Percentiles rank a stretch among this genome's conserved stretches.
Conservation (phyloP, 2,113 vertebrate genomes). For the Platysternon megacephalum region DNA sequence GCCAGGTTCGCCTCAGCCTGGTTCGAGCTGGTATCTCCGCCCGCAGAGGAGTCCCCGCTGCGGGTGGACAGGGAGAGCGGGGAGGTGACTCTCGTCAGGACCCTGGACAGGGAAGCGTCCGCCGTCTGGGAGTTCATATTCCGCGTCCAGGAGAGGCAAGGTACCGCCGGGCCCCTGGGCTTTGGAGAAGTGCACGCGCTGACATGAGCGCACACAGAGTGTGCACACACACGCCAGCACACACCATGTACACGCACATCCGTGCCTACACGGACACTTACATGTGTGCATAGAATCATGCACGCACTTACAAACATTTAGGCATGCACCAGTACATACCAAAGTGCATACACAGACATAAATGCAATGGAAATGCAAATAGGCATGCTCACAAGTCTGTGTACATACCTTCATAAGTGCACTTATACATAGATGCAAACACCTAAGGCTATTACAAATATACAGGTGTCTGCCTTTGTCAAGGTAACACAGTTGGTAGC, state of each 20-base stretch:
- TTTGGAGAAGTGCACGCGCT: neutral
- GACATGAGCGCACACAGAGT: neutral
- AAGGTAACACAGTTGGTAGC: neutral
- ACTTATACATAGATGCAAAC: neutral
- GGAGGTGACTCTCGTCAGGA: slow-evolving; percentile 81
- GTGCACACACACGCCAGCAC: neutral
- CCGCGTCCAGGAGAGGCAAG: slow-evolving; percentile 85
- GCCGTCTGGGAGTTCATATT: slow-evolving; percentile 83
- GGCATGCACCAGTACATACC: neutral
- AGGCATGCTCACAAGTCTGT: neutral
- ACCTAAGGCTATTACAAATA: neutral
- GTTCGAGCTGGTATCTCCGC: slow-evolving; percentile 85
- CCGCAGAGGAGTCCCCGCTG: slow-evolving; percentile 79
- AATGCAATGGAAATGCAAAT: neutral
- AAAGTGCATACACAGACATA: neutral
- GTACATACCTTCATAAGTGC: neutral
- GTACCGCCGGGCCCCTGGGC: slow-evolving; percentile 49
- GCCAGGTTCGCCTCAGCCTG: slow-evolving; percentile 73
- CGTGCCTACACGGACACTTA: neutral
- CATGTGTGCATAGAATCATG: neutral
- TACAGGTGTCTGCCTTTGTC: neutral
- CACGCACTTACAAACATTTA: neutral
- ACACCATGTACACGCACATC: neutral
- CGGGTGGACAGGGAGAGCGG: slow-evolving; percentile 84
- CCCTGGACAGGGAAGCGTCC: slow-evolving; percentile 85